Percentiles rank a stretch among this genome's conserved stretches.
Conservation (phyloP, 2,113 vertebrate species). For the Sciurus niger region DNA sequence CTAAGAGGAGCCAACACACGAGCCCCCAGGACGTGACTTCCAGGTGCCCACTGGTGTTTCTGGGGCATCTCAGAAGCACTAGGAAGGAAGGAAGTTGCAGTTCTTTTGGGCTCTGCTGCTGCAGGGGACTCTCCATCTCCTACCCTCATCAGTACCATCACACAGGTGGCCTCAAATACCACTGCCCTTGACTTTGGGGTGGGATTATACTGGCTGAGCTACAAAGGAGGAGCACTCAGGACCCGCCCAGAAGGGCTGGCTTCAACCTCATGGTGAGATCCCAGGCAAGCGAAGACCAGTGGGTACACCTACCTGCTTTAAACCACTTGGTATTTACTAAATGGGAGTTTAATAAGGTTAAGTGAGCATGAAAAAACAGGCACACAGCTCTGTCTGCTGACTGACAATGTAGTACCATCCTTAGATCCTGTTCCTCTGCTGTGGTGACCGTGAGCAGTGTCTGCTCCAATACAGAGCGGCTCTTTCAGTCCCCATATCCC, state of each 20-base stretch:
- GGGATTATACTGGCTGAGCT: too few relatives aligned
- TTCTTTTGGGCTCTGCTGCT: neutral
- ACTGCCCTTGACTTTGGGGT: neutral
- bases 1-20: neutral
- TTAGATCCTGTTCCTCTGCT: neutral
- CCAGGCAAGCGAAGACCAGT: neutral
- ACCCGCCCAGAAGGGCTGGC: neutral
- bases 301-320: neutral
- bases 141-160: neutral
- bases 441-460: too few relatives aligned
- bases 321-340: neutral
- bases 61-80: neutral
- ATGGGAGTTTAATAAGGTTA: neutral
- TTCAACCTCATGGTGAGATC: neutral
- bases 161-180: neutral
- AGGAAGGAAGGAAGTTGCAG: neutral
- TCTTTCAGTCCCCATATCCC: neutral
- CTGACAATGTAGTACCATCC: neutral
- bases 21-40: neutral
- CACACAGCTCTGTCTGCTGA: neutral
- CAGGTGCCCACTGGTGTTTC: neutral
- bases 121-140: neutral
- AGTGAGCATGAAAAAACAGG: neutral
- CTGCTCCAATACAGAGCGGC: too few relatives aligned
- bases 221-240: neutral